Percentiles rank a stretch among this genome's conserved stretches.
Conservation (phyloP, 1,140 invertebrate genomes). For the Calliphora vicina region DNA sequence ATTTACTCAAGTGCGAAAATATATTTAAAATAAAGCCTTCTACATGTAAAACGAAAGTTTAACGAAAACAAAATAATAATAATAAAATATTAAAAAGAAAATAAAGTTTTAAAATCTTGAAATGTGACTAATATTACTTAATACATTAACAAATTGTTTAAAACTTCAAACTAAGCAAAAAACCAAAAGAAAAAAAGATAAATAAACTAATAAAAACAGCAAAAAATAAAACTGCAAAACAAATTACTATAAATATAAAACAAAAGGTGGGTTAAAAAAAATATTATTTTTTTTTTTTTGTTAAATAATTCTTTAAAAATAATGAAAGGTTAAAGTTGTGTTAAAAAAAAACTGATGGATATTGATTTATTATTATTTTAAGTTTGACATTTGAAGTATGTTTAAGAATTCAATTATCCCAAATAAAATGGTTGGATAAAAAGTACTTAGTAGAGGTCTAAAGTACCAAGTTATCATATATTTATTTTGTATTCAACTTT, state of each 20-base stretch:
- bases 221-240: not conserved
- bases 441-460: too few relatives aligned
- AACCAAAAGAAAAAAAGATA: not conserved
- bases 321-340: conserved; percentile 2
- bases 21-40: not conserved
- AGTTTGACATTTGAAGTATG: too few relatives aligned
- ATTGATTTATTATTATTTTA: too few relatives aligned
- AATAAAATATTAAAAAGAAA: not conserved
- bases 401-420: too few relatives aligned
- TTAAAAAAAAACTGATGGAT: not conserved
- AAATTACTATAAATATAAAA: not conserved
- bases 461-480: too few relatives aligned
- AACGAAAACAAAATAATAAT: not conserved
- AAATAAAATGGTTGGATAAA: too few relatives aligned
- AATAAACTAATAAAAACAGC: not conserved
- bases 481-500: too few relatives aligned
- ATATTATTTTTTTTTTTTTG: not conserved
- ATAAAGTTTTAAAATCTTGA: conserved; percentile 9
- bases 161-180: too few relatives aligned
- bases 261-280: conserved; percentile 8
- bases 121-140: conserved; percentile 25
- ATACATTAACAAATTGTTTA: conserved; percentile 12
- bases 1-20: not conserved
- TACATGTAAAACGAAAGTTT: not conserved
- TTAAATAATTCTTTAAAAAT: not conserved